phyloP scores from a whole-genome alignment of 2,888 invertebrate species.

The Tolmerus cingulatus region DNA sequence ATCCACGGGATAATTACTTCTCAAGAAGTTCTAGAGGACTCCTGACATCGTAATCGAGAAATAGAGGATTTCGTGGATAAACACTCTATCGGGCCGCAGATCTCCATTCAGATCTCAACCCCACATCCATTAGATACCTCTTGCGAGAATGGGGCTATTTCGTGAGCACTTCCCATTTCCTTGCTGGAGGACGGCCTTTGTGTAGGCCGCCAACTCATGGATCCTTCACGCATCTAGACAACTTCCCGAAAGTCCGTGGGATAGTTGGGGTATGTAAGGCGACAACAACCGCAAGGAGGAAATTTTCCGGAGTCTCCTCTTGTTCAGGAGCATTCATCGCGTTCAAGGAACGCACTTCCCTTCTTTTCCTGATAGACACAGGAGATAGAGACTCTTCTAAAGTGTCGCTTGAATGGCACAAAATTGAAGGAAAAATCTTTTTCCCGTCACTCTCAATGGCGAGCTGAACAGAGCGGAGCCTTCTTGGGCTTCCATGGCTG shows the following conservation, averaged over 20 bases:
- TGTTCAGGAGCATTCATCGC: background rate
- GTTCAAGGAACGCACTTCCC: background rate
- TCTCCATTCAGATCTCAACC: background rate
- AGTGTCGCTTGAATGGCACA: background rate
- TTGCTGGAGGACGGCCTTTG: background rate
- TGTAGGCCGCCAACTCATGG: background rate
- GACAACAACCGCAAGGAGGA: background rate
- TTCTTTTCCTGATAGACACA: background rate
- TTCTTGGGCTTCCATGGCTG: background rate
- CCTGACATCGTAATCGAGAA: background rate
- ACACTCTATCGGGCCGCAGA: background rate
- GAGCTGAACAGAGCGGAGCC: background rate
- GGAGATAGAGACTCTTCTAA: background rate
- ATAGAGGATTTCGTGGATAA: background rate
- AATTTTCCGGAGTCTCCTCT: background rate
- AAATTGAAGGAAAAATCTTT: slow-evolving; percentile 12
- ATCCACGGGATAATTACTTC: background rate
- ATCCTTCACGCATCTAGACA: background rate
- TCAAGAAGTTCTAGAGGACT: background rate
- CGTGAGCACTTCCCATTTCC: background rate
- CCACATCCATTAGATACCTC: background rate
- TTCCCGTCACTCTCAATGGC: background rate
- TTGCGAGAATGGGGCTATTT: background rate
- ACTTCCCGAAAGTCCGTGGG: background rate
- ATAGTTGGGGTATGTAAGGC: background rate